phyloP scores from a whole-genome alignment of 1,140 invertebrate species.

The Microplitis demolitor region DNA sequence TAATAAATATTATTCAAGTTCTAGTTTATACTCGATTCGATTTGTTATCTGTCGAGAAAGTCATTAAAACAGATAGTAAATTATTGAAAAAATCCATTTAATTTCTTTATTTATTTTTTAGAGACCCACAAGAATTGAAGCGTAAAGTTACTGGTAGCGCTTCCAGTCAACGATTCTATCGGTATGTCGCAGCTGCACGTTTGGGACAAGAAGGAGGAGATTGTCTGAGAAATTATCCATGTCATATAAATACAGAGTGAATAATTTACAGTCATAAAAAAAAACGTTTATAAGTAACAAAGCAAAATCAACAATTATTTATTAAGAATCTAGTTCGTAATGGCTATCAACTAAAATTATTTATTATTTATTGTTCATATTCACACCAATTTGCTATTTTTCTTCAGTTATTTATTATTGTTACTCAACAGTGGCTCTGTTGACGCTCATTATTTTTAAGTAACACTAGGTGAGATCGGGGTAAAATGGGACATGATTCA shows the following conservation, averaged over 20 bases:
- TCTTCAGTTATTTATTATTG: constrained; percentile 17
- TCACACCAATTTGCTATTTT: not conserved
- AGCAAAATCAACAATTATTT: constrained; percentile 21
- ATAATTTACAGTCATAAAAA: not conserved
- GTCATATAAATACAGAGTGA: constrained; percentile 64
- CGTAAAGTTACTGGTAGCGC: constrained; percentile 68
- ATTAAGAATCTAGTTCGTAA: not conserved
- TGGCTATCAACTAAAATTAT: not conserved
- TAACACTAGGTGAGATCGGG: not conserved
- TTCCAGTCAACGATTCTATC: constrained; percentile 76
- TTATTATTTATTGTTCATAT: not conserved
- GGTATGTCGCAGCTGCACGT: constrained; percentile 78
- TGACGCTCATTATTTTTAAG: constrained; percentile 20
- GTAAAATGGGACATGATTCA: too few species aligned
- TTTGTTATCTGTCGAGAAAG: too few species aligned
- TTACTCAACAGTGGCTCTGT: constrained; percentile 31
- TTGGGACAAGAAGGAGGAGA: constrained; percentile 81
- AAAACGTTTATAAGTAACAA: not conserved
- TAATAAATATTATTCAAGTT: too few species aligned
- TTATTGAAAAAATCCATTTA: not conserved
- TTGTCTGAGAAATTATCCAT: constrained; percentile 73
- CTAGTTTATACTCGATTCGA: too few species aligned
- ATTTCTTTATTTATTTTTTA: constrained; percentile 46
- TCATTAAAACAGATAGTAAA: too few species aligned
- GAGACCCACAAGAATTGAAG: constrained; percentile 74